Base-by-base conservation (phyloP, 2,888 invertebrate species). In the Philereme transversata region DNA sequence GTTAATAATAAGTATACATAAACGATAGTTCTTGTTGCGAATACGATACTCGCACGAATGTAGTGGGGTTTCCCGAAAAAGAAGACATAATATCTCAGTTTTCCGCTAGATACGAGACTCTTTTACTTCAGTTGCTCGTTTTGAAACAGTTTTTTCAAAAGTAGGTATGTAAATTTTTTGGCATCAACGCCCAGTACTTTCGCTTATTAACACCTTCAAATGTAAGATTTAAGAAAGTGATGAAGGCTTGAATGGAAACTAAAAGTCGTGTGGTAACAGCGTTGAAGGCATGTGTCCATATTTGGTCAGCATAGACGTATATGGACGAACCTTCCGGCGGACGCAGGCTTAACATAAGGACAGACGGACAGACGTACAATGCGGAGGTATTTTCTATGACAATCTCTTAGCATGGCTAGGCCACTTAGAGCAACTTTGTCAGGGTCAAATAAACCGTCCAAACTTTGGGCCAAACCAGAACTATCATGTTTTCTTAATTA, bases 241-340 rank as follows among this genome's bases (percentile, higher is more conserved):
- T 62, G n/a, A 51, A 41, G n/a, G 60, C 55, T 60, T 48, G 45
- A 51, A 52, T 64, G 43, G 67, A 69, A 67, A 69, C 61, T 57
- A 67, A 67, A 51, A 67, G 67, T 67, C 43, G 66, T 62, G 67
- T 60, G 67, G 54, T 62, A 64, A 69, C 62, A 51, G 40, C 61
- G 58, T 56, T 50, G 62, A 62, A 63, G 66, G 60, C 56, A 38
- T 60, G 44, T 44, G 22, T 40, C 67, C 67, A 57, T 70, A 63
- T 65, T 62, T 56, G 64, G 69, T 51, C 35, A 34, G 54, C 60
- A 61, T 64, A 56, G 63, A 62, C 64, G 64, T 60, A 68, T 64
- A 70, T 47, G 69, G 69, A 53, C 46, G 61, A 41, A 50, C 62
- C 64, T 64, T 70, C 69, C 69, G 69, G 64, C 67, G 69, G 69